Conservation (phyloP, 2,888 invertebrate species). For the Rhogogaster chlorosoma region DNA sequence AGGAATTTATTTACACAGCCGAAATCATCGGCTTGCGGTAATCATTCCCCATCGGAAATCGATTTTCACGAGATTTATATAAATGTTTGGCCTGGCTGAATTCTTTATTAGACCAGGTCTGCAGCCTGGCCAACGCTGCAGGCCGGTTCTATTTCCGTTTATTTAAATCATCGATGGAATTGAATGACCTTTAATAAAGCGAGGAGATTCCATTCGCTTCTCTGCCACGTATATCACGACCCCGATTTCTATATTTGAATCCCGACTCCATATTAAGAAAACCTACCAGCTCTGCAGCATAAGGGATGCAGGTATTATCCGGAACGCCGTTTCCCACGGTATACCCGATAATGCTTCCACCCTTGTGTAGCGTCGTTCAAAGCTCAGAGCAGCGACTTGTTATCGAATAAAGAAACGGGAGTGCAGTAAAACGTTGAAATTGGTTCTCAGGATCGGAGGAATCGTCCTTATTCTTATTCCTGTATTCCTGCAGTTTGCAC, state of each 20-base stretch:
- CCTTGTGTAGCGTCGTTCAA: background rate
- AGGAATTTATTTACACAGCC: background rate
- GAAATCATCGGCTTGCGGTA: background rate
- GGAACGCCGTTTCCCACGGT: background rate
- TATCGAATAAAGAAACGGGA: conserved; percentile 12
- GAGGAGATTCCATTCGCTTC: background rate
- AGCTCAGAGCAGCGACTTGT: background rate
- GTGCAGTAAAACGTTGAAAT: conserved; percentile 10
- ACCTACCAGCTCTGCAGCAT: background rate
- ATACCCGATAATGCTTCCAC: conserved; percentile 3
- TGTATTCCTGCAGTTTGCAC: background rate
- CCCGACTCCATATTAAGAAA: background rate
- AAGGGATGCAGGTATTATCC: conserved; percentile 20
- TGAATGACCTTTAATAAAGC: background rate
- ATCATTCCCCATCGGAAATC: background rate
- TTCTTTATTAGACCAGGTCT: background rate
- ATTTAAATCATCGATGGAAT: background rate
- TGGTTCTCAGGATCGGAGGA: background rate
- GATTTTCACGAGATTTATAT: background rate
- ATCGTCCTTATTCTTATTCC: background rate
- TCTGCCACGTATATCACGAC: background rate
- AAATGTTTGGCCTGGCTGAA: background rate
- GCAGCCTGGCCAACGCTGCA: background rate
- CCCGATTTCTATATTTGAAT: conserved; percentile 26
- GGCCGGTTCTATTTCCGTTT: background rate